Percentiles rank a stretch among this genome's conserved stretches.
These are phyloP conservation scores for Prorops nasuta DNA, from an alignment of 1,140 invertebrate species.

Conservation along the genomic window DNA sequence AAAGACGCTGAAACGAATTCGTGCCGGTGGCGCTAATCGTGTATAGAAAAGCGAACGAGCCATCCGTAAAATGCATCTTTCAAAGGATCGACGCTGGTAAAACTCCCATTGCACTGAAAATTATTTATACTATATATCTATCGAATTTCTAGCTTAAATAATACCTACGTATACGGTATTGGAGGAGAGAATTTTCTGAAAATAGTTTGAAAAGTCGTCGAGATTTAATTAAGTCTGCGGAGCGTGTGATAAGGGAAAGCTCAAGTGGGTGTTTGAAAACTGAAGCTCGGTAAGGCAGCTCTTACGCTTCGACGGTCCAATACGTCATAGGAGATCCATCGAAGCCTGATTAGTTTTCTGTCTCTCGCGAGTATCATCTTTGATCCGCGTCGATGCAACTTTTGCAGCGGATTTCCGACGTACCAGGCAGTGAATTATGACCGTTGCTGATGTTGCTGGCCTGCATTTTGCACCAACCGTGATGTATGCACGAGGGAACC, in stretches of 20 bases:
- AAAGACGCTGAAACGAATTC: background rate
- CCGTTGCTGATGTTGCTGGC: constrained; percentile 13
- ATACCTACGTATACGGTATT: background rate
- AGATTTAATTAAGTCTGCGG: constrained; percentile 1
- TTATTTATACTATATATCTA: background rate
- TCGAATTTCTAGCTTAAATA: background rate
- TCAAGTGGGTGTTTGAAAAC: constrained; percentile 14
- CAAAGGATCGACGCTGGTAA: too few relatives aligned
- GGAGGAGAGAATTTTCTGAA: background rate
- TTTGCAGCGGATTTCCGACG: constrained; percentile 4
- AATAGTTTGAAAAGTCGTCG: background rate
- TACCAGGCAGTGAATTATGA: constrained; percentile 25
- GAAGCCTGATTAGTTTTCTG: constrained; percentile 35
- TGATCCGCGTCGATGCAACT: constrained; percentile 20
- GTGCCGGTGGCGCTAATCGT: constrained; percentile 4
- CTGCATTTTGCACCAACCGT: constrained; percentile 8
- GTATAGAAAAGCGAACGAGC: background rate
- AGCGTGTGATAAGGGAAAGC: constrained; percentile 4
- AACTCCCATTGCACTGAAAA: too few relatives aligned
- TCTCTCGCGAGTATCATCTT: constrained; percentile 18
- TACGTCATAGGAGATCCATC: constrained; percentile 28
- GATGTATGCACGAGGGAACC: constrained; percentile 5
- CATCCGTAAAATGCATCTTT: background rate
- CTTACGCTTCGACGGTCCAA: constrained; percentile 12
- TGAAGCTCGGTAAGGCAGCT: too few relatives aligned